A percentile compares a stretch with the other conserved stretches of the same genome.
Conservation (phyloP, 2,797 vertebrate species). For the Oreonectes daqikongensis region DNA sequence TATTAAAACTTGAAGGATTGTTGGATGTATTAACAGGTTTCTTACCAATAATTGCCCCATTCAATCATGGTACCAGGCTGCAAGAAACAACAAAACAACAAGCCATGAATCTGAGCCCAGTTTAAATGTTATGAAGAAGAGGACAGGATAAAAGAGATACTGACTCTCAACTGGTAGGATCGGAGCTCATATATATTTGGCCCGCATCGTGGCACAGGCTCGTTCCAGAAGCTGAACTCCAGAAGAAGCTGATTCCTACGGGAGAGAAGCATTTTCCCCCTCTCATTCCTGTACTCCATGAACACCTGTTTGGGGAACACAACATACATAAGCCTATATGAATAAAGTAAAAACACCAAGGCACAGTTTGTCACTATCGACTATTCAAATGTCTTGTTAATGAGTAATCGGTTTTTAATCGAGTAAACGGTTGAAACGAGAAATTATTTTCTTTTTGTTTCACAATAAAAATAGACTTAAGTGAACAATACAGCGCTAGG, state of each 20-base stretch:
- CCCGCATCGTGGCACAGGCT: constrained; percentile 86
- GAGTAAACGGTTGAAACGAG: no score
- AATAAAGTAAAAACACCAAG: neutral
- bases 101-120: neutral
- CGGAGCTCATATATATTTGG: constrained; percentile 96
- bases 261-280: constrained; percentile 93
- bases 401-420: no score
- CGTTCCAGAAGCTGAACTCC: constrained; percentile 98
- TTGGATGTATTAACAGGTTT: constrained; percentile 60
- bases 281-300: constrained; percentile 86
- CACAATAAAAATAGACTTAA: no score
- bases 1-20: no score
- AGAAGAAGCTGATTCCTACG: constrained; percentile 92
- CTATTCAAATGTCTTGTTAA: no score
- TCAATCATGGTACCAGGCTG: constrained; percentile 99
- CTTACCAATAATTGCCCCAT: constrained; percentile 99
- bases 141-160: constrained; percentile 47
- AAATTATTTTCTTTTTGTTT: no score
- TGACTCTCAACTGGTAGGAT: constrained; percentile 94
- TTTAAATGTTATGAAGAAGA: neutral
- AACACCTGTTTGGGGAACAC: constrained; percentile 80
- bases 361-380: no score
- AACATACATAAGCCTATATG: neutral
- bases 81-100: constrained; percentile 43
- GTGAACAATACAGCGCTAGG: no score